These are phyloP conservation scores for Paradisaea rubra DNA, from an alignment of 2,113 vertebrate genomes.

Conservation along the genomic window DNA sequence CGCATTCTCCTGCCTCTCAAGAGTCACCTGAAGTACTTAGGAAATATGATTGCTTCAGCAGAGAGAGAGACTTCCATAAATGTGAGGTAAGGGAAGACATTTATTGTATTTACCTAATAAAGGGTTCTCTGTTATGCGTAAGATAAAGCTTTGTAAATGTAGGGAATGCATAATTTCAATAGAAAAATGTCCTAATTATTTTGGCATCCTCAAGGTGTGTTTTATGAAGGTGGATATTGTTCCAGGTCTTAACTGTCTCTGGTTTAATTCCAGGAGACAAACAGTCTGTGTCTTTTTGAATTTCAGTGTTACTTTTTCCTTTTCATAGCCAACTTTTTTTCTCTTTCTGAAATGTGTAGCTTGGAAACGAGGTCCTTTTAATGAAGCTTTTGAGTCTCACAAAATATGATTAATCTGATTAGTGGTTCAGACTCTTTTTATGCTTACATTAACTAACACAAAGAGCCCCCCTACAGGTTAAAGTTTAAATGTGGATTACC, in stretches of 20 bases:
- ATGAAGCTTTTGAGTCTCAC: slow-evolving; percentile 85
- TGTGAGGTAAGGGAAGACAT: neutral
- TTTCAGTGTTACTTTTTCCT: slow-evolving; percentile 47
- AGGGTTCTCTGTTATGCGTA: neutral
- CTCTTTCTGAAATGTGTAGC: slow-evolving; percentile 71
- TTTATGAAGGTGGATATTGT: slow-evolving; percentile 32
- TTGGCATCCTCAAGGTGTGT: slow-evolving; percentile 1
- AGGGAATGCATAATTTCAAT: neutral
- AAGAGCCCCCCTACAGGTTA: slow-evolving; percentile 98
- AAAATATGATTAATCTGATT: slow-evolving; percentile 99
- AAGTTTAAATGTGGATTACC: slow-evolving; percentile 99
- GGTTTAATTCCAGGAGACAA: slow-evolving; percentile 39
- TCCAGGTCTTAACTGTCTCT: slow-evolving; percentile 28
- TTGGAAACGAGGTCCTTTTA: slow-evolving; percentile 85
- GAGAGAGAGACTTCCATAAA: neutral
- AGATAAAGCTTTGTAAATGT: slow-evolving; percentile 16
- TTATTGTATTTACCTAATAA: neutral
- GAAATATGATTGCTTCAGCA: neutral
- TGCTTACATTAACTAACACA: slow-evolving; percentile 97
- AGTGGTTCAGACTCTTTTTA: slow-evolving; percentile 90
- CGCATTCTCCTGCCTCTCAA: neutral
- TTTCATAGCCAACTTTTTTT: slow-evolving; percentile 58
- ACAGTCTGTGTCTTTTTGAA: slow-evolving; percentile 52
- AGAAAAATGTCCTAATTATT: slow-evolving; percentile 24
- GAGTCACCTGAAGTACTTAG: neutral